Conservation (phyloP, 53 echinoderm and acorn worm genomes). For the Crossaster papposus region DNA sequence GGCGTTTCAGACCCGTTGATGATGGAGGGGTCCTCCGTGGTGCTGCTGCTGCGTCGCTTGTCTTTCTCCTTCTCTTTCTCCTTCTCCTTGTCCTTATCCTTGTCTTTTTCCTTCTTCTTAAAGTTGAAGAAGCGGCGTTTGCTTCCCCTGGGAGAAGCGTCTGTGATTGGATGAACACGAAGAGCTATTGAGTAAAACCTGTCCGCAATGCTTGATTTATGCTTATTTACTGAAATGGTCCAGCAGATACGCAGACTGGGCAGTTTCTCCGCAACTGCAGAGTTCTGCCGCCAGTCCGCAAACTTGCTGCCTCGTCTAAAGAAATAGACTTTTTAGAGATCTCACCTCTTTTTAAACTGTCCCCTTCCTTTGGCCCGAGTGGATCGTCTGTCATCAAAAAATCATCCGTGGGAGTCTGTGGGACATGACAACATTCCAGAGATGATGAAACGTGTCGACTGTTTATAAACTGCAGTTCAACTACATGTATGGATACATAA, state of each 20-base stretch:
- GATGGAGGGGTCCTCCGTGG: background rate
- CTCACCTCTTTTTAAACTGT: slow-evolving; percentile 49
- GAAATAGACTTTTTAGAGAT: too few species aligned
- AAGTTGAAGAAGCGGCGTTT: slow-evolving; percentile 74
- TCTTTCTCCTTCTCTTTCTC: slow-evolving; percentile 72
- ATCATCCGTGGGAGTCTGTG: slow-evolving; percentile 44
- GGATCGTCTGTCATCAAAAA: slow-evolving; percentile 55
- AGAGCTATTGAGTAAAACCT: background rate
- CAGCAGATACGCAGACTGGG: too few species aligned
- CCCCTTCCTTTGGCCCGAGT: slow-evolving; percentile 41
- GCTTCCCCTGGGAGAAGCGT: slow-evolving; percentile 73
- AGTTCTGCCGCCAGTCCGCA: too few species aligned
- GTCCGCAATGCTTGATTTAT: too few species aligned
- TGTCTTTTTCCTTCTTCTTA: slow-evolving; percentile 75
- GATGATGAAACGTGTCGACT: background rate
- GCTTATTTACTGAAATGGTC: too few species aligned
- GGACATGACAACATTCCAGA: background rate
- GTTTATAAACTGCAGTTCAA: background rate
- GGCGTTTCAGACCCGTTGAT: slow-evolving; percentile 45
- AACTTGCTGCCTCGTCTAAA: too few species aligned
- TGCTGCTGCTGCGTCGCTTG: slow-evolving; percentile 38
- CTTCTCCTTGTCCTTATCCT: too few species aligned
- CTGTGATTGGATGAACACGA: slow-evolving; percentile 5
- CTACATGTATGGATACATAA: background rate
- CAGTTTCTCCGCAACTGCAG: too few species aligned